phyloP scores from a whole-genome alignment of 1,140 invertebrate species.

The Lanistes nyassanus region DNA sequence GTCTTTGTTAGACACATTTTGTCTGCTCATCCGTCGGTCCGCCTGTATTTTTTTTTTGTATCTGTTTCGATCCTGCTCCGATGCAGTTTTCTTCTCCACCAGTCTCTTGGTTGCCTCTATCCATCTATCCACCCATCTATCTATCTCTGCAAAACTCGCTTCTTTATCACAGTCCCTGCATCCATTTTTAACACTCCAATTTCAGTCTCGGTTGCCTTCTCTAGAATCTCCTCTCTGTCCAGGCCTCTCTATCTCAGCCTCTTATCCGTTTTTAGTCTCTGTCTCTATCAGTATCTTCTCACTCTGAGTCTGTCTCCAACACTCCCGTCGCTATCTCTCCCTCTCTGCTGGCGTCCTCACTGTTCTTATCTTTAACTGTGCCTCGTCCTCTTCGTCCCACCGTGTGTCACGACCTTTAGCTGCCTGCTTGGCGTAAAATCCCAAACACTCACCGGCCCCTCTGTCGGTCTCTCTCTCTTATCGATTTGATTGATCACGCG shows the following conservation, averaged over 20 bases:
- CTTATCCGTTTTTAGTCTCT: neutral
- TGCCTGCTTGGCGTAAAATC: too few species aligned
- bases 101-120: neutral
- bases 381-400: neutral
- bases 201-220: too few species aligned
- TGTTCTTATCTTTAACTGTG: neutral
- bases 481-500: too few species aligned
- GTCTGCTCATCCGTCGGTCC: neutral
- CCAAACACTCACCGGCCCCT: too few species aligned
- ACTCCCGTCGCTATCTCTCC: neutral
- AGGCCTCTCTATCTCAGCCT: neutral
- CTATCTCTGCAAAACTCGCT: too few species aligned
- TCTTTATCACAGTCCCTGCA: too few species aligned
- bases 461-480: too few species aligned
- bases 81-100: constrained; percentile 1
- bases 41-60: neutral
- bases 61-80: neutral
- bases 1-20: neutral
- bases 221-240: too few species aligned
- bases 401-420: too few species aligned
- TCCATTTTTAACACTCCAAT: too few species aligned
- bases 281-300: neutral
- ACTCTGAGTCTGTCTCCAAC: neutral
- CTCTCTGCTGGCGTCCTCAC: neutral
- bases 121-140: too few species aligned